Conservation (phyloP, 1,140 invertebrate species). For the Nautilus pompilius region DNA sequence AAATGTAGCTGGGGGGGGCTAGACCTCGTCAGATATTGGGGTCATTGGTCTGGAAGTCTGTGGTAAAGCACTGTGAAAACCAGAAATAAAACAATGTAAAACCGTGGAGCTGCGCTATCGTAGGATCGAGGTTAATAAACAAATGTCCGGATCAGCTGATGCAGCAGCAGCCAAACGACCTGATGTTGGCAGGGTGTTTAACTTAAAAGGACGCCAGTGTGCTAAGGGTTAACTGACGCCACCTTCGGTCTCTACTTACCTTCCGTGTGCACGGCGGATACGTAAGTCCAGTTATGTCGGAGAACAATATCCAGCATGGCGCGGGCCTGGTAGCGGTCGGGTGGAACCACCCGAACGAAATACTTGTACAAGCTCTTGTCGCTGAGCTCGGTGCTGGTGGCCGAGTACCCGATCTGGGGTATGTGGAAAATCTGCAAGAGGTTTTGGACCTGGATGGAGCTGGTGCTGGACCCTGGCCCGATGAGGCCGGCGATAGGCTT, state of each 20-base stretch:
- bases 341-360: conserved; percentile 78
- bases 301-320: conserved; percentile 72
- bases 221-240: neutral
- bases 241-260: conserved; percentile 60
- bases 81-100: neutral
- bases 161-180: neutral
- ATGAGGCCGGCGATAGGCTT: conserved; percentile 67
- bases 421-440: conserved; percentile 76
- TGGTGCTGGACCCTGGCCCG: conserved; percentile 68
- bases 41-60: no score
- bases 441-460: conserved; percentile 76
- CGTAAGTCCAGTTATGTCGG: conserved; percentile 78
- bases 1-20: no score
- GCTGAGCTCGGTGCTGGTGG: conserved; percentile 74
- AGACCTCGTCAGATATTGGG: no score
- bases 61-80: neutral
- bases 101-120: neutral
- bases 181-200: neutral
- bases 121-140: neutral
- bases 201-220: neutral
- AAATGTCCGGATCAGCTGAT: neutral
- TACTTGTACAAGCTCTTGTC: conserved; percentile 75
- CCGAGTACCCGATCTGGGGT: conserved; percentile 79
- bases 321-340: conserved; percentile 77
- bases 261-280: conserved; percentile 77